These are phyloP conservation scores for Semicossyphus pulcher DNA, from an alignment of 2,113 vertebrate genomes.

Conservation along the genomic window DNA sequence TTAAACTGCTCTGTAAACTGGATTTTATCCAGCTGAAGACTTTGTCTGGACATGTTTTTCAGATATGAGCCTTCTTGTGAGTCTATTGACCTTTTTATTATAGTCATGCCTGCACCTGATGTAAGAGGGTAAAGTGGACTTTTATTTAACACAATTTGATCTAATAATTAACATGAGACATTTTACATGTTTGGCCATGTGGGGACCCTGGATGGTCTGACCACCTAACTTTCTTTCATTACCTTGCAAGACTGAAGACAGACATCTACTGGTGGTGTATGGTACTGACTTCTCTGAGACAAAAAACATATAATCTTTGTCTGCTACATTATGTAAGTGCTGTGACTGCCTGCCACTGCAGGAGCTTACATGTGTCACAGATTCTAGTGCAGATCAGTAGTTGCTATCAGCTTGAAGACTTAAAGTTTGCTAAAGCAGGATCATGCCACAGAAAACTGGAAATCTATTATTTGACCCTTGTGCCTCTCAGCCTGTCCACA, in stretches of 20 bases:
- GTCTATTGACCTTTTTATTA: neutral
- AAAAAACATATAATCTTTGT: constrained; percentile 30
- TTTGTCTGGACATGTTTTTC: constrained; percentile 11
- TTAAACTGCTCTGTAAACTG: neutral
- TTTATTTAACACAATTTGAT: constrained; percentile 8
- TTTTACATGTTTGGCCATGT: constrained; percentile 21
- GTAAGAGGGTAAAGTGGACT: neutral
- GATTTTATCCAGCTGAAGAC: neutral
- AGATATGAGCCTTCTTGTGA: neutral
- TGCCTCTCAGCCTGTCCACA: too few species aligned
- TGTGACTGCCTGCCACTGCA: constrained; percentile 15
- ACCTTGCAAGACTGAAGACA: constrained; percentile 62
- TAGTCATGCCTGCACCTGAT: neutral
- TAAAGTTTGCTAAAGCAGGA: neutral
- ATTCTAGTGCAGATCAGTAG: neutral
- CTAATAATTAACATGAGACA: neutral
- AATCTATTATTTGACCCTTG: neutral
- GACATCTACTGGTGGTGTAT: constrained; percentile 75
- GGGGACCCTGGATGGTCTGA: constrained; percentile 1
- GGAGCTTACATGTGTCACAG: neutral
- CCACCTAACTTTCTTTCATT: constrained; percentile 14
- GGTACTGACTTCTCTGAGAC: constrained; percentile 58
- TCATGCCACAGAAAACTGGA: neutral
- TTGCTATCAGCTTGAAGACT: neutral
- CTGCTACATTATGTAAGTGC: constrained; percentile 29